These are phyloP conservation scores for Pedionomus torquatus DNA, from an alignment of 2,113 vertebrate species.

Conservation along the genomic window DNA sequence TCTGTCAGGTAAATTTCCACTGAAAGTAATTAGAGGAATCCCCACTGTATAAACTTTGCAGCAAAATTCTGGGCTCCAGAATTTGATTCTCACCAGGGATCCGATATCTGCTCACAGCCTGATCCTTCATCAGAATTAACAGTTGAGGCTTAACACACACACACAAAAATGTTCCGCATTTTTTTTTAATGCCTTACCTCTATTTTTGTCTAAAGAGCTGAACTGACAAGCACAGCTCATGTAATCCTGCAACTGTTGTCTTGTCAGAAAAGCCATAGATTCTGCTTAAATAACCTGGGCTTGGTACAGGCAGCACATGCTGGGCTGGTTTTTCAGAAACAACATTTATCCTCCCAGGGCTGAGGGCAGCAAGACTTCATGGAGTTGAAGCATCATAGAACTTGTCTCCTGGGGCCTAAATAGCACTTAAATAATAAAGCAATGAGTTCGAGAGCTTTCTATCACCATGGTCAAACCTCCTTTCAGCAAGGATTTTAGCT, in stretches of 20 bases:
- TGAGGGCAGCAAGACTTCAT: neutral
- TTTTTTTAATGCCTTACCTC: conserved; percentile 35
- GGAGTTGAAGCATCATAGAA: neutral
- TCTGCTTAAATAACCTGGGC: neutral
- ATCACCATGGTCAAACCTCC: neutral
- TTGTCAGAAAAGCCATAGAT: neutral
- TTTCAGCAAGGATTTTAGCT: neutral
- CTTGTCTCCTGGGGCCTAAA: neutral
- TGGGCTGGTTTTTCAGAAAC: neutral
- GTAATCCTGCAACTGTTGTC: neutral
- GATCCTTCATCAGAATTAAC: conserved; percentile 43
- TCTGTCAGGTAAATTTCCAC: conserved; percentile 75
- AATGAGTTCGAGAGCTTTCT: neutral
- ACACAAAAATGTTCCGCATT: conserved; percentile 1
- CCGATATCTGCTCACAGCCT: conserved; percentile 51
- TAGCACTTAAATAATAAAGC: neutral
- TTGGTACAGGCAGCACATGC: neutral
- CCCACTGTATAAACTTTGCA: conserved; percentile 61
- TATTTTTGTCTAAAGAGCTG: neutral
- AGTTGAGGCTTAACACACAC: neutral
- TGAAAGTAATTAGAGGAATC: conserved; percentile 79
- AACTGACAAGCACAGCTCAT: conserved; percentile 21
- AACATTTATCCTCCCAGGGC: neutral
- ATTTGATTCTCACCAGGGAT: conserved; percentile 60
- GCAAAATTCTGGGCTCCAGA: conserved; percentile 54